These are phyloP conservation scores for Syndactyla subalaris DNA, from an alignment of 2,797 vertebrate genomes.

Conservation along the genomic window DNA sequence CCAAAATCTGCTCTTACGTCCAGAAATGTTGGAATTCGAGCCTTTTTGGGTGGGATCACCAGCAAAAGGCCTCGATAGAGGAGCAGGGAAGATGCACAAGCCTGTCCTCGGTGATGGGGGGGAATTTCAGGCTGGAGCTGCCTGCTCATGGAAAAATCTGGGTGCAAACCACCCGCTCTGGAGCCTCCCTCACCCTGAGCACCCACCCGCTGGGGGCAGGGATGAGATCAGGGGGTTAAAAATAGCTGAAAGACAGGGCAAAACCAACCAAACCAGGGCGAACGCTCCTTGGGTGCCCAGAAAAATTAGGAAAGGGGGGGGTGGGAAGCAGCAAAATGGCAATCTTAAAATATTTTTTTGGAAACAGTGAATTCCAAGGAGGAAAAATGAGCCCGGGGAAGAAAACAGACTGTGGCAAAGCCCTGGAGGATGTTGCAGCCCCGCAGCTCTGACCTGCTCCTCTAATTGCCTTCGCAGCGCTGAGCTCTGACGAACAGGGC, in stretches of 20 bases:
- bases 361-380: accelerated
- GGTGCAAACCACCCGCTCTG: accelerated
- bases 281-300: background rate
- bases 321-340: background rate
- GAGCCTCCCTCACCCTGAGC: background rate
- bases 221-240: background rate
- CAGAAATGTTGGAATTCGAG: background rate
- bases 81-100: background rate
- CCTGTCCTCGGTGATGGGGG: background rate
- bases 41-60: accelerated
- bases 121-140: background rate
- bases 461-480: background rate
- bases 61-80: background rate
- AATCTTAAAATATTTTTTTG: accelerated
- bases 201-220: background rate
- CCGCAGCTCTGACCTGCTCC: background rate
- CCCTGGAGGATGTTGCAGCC: background rate
- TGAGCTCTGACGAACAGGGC: background rate
- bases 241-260: background rate
- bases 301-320: accelerated
- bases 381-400: background rate
- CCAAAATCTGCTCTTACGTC: background rate
- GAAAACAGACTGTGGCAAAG: background rate
- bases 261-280: accelerated
- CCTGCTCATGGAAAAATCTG: background rate